phyloP scores from a whole-genome alignment of 1,140 invertebrate species.

The Euwallacea fornicatus region DNA sequence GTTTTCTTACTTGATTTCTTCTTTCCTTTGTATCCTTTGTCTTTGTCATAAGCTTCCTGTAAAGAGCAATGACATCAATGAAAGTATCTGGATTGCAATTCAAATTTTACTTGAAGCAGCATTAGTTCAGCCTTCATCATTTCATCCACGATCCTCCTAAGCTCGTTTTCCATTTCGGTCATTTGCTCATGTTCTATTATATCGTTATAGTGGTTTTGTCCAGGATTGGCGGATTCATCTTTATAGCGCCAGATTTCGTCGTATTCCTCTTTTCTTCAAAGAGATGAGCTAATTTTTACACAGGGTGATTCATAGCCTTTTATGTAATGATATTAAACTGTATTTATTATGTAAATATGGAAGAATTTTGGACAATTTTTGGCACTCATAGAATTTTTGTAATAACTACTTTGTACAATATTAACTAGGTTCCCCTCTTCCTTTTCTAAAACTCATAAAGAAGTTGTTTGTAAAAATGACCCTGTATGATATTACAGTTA shows the following conservation, averaged over 20 bases:
- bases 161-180: slow-evolving; percentile 79
- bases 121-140: slow-evolving; percentile 83
- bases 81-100: not conserved
- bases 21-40: slow-evolving; percentile 73
- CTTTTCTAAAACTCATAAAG: no score
- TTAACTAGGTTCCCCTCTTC: no score
- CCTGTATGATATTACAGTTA: no score
- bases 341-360: not conserved
- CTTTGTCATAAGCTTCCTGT: slow-evolving; percentile 71
- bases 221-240: slow-evolving; percentile 66
- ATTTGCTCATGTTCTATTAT: slow-evolving; percentile 83
- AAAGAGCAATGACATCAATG: not conserved
- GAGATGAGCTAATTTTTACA: not conserved
- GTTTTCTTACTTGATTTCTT: slow-evolving; percentile 80
- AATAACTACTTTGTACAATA: no score
- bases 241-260: slow-evolving; percentile 80
- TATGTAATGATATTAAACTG: no score
- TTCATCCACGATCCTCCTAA: slow-evolving; percentile 81
- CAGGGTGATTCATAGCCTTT: not conserved
- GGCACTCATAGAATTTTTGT: no score
- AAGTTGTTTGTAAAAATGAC: no score
- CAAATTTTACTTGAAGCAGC: slow-evolving; percentile 64
- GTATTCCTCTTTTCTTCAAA: slow-evolving; percentile 63
- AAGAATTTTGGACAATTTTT: no score
- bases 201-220: slow-evolving; percentile 75